phyloP scores from a whole-genome alignment of 2,113 vertebrate species.

The Dipodomys ordii region DNA sequence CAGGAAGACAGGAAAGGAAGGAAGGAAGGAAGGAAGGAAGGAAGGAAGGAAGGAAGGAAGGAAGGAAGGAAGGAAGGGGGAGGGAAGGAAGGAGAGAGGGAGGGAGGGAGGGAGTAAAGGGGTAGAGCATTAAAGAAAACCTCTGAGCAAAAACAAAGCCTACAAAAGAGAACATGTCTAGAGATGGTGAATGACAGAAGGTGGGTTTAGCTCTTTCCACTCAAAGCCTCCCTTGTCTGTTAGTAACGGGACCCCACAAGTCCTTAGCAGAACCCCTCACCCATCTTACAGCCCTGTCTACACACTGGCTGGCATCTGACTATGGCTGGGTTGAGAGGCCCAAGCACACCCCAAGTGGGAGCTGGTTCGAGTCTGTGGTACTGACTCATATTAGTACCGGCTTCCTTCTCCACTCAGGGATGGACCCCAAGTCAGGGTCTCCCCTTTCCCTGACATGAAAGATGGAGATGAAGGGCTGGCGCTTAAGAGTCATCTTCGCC shows the following conservation, averaged over 20 bases:
- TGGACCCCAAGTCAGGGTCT: fast-evolving
- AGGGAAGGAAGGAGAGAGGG: too few species aligned
- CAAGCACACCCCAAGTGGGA: neutral
- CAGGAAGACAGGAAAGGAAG: too few species aligned
- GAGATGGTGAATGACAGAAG: neutral
- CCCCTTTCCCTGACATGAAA: neutral
- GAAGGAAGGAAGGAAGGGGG: too few species aligned
- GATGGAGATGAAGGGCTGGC: neutral
- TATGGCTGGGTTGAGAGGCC: neutral
- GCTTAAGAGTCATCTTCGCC: neutral
- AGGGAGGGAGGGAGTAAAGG: too few species aligned
- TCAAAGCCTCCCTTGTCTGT: neutral
- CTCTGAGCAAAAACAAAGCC: neutral
- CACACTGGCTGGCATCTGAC: neutral
- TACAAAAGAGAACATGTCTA: neutral
- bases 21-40: too few species aligned
- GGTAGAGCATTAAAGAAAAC: neutral
- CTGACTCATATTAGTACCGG: neutral
- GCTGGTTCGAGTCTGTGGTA: neutral
- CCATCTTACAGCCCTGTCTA: neutral
- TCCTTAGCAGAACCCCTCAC: neutral
- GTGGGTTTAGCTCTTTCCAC: neutral
- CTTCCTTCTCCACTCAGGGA: too few species aligned
- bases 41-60: too few species aligned
- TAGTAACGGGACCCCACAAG: neutral